Percentiles rank a stretch among this genome's conserved stretches.
Evolutionary conservation across 2,888 invertebrate genomes (phyloP).

Genomic region (Coleophora deauratella): DNA sequence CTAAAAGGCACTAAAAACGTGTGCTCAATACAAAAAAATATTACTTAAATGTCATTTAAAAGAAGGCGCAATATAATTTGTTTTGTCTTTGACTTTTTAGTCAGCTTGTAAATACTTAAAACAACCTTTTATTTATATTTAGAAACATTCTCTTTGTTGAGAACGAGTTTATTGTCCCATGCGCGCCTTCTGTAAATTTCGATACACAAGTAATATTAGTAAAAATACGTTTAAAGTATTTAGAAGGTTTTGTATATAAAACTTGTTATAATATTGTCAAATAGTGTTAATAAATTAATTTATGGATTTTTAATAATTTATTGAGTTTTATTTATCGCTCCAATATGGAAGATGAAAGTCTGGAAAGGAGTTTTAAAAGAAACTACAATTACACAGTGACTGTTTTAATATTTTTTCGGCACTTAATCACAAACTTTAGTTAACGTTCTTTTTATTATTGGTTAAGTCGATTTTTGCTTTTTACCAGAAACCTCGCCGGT

Average conservation of each 20-base stretch:
- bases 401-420: not conserved
- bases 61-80: conserved; percentile 1
- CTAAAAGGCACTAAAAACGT: conserved; percentile 1
- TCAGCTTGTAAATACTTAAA: too few relatives aligned
- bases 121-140: too few relatives aligned
- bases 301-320: conserved; percentile 57
- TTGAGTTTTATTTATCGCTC: conserved; percentile 15
- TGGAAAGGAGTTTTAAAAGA: conserved; percentile 1
- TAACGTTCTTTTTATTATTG: too few relatives aligned
- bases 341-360: too few relatives aligned
- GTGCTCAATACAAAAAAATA: conserved; percentile 15
- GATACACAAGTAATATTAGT: conserved; percentile 9
- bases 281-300: conserved; percentile 72
- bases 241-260: conserved; percentile 60
- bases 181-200: conserved; percentile 4
- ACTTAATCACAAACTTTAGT: too few relatives aligned
- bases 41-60: conserved; percentile 6
- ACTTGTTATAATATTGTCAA: conserved; percentile 67
- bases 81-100: conserved; percentile 2
- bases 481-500: too few relatives aligned
- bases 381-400: conserved; percentile 1
- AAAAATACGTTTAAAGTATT: conserved; percentile 9
- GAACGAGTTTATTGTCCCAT: too few relatives aligned
- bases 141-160: too few relatives aligned
- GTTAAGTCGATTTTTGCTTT: too few relatives aligned